Base-by-base conservation (phyloP, 2,113 vertebrate genomes). In the Pterocles burchelli region DNA sequence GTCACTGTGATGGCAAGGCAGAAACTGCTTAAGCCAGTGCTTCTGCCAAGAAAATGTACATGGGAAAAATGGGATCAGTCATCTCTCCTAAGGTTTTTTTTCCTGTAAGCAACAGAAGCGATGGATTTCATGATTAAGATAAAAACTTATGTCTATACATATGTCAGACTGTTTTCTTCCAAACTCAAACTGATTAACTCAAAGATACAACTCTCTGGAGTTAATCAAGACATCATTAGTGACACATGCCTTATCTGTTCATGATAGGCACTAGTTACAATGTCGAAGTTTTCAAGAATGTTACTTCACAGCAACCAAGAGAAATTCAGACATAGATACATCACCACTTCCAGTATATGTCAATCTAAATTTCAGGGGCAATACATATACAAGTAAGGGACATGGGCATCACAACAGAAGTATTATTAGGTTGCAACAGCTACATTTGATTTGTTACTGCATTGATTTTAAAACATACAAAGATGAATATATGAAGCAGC, bases 71-170 rank as follows among this genome's bases (percentile, higher is more conserved):
- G 85, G 94, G 71, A 93, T 89, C 92, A 95, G 78, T 85, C 86
- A 6, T 76, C 80, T 51, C 82, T 96, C 76, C 57, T 19, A 89
- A 90, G 86, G 92, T 74, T 48, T 33, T 85, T 7, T 65, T 36
- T 89, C 77, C 73, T 41, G 34, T 68, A 92, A 95, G 94, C 89
- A 95, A 95, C 89, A 96, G 93, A 96, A 96, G 91, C 22, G 28
- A 91, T 78, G 73, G 85, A 95, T 97, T 92, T 95, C 96, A 95
- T 97, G 93, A 97, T 96, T 93, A 92, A 78, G 91, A 90, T 89
- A 92, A 95, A 96, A 97, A 94, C 94, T 96, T 97, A 96, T 90
- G 94, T 95, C 95, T 96, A 91, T 89, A 70, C 95, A 95, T 95
- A 95, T 96, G 94, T 36, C 71, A 55, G 95, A 86, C 83, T 83